Evolutionary conservation across 2,797 vertebrate species (phyloP).

Genomic region (Tolypeutes matacus): DNA sequence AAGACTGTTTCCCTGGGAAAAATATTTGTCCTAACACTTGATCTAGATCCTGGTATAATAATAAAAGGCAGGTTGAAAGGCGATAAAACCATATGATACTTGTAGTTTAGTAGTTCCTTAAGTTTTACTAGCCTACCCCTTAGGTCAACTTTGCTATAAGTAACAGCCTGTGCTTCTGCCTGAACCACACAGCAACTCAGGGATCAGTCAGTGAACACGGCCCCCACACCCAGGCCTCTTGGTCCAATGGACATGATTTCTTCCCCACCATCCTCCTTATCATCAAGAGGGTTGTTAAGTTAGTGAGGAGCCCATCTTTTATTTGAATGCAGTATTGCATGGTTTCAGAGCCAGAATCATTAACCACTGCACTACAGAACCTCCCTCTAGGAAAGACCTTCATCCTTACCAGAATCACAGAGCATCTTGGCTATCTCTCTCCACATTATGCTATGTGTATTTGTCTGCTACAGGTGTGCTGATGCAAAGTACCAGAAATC

Average conservation of each 20-base stretch:
- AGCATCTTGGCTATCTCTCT: background rate
- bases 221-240: background rate
- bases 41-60: background rate
- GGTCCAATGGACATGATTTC: background rate
- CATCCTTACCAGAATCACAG: background rate
- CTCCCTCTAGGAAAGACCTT: background rate
- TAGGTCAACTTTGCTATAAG: background rate
- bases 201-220: background rate
- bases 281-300: background rate
- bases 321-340: background rate
- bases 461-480: too few relatives aligned
- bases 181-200: background rate
- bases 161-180: background rate
- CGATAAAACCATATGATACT: background rate
- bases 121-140: background rate
- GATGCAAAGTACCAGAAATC: too few relatives aligned
- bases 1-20: background rate
- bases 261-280: background rate
- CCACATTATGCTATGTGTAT: background rate
- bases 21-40: background rate
- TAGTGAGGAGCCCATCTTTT: background rate
- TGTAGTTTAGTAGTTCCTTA: background rate
- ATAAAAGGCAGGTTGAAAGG: background rate
- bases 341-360: background rate
- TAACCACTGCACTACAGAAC: background rate